These are phyloP conservation scores for Brevimyrus niger DNA, from an alignment of 2,113 vertebrate species.

Conservation along the genomic window DNA sequence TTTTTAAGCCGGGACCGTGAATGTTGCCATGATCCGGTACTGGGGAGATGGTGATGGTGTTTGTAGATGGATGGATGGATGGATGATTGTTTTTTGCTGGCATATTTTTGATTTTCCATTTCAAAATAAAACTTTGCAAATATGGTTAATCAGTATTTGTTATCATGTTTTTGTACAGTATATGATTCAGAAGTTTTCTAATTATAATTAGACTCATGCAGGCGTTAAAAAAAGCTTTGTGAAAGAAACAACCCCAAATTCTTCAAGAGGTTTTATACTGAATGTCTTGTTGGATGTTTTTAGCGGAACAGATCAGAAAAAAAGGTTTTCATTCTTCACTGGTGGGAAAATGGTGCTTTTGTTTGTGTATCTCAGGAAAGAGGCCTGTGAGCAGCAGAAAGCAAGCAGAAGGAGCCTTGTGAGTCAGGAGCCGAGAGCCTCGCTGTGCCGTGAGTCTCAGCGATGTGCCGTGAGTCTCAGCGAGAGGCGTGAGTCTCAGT, in stretches of 20 bases:
- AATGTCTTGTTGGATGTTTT: not conserved
- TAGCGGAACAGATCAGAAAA: not conserved
- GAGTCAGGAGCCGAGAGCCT: not conserved
- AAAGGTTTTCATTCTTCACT: not conserved
- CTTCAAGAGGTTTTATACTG: not conserved
- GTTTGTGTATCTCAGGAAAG: not conserved
- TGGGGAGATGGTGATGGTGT: not conserved
- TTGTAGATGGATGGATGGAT: not conserved
- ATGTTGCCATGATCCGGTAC: not conserved
- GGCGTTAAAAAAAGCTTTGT: not conserved
- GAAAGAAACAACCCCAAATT: not conserved
- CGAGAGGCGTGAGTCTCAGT: no score
- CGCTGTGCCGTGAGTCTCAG: not conserved
- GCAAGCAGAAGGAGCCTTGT: not conserved
- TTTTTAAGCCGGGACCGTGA: not conserved
- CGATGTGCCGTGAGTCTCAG: no score
- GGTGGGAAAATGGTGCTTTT: not conserved
- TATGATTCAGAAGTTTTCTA: not conserved
- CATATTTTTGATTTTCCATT: not conserved
- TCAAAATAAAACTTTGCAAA: not conserved
- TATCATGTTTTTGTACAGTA: not conserved
- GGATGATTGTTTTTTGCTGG: not conserved
- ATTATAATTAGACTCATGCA: not conserved
- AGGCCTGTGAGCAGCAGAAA: not conserved
- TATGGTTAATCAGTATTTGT: not conserved